phyloP scores from a whole-genome alignment of 2,888 invertebrate species.

The Xylocampa areola region DNA sequence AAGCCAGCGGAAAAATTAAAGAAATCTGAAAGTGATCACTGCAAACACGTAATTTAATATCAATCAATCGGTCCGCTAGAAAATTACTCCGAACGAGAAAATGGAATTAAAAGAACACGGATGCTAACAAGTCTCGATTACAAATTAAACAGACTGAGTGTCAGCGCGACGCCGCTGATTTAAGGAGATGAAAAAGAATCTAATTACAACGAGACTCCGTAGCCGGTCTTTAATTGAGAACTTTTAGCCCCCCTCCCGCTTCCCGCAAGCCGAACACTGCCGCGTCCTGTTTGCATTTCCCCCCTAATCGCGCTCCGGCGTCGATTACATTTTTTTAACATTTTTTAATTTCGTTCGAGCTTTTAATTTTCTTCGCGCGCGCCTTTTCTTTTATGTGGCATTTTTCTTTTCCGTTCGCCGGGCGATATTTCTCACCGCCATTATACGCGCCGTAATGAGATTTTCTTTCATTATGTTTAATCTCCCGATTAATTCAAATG shows the following conservation, averaged over 20 bases:
- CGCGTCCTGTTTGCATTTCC: slow-evolving; percentile 81
- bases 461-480: slow-evolving; percentile 90
- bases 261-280: slow-evolving; percentile 55
- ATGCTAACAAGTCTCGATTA: slow-evolving; percentile 88
- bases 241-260: slow-evolving; percentile 68
- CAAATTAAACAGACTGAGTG: slow-evolving; percentile 87
- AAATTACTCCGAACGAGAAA: slow-evolving; percentile 75
- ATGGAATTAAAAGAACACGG: slow-evolving; percentile 83
- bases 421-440: slow-evolving; percentile 87
- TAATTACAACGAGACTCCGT: slow-evolving; percentile 86
- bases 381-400: slow-evolving; percentile 83
- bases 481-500: slow-evolving; percentile 90
- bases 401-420: slow-evolving; percentile 78
- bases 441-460: slow-evolving; percentile 88
- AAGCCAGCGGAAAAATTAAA: slow-evolving; percentile 48
- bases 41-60: slow-evolving; percentile 76
- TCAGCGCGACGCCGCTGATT: slow-evolving; percentile 82
- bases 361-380: slow-evolving; percentile 88
- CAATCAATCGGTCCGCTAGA: slow-evolving; percentile 73
- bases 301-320: slow-evolving; percentile 81
- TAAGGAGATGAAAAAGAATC: slow-evolving; percentile 88
- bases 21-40: slow-evolving; percentile 57
- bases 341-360: slow-evolving; percentile 89
- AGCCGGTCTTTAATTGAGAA: slow-evolving; percentile 88
- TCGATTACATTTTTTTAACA: slow-evolving; percentile 89